Evolutionary conservation across 2,113 vertebrate species (phyloP).

Genomic region (Chascanopsetta lugubris): DNA sequence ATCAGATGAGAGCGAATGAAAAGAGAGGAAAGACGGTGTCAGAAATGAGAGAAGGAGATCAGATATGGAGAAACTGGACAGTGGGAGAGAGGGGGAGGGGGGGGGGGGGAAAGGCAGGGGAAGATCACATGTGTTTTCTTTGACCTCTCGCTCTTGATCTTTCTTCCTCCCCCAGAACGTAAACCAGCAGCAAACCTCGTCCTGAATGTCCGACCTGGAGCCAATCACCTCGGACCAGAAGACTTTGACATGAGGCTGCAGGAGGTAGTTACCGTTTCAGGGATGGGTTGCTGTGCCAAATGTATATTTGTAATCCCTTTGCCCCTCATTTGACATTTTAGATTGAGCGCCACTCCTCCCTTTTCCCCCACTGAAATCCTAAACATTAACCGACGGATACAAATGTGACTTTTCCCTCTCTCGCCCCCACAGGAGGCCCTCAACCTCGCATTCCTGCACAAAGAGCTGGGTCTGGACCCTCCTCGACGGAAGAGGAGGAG

Average conservation of each 20-base stretch:
- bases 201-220: slow-evolving; percentile 86
- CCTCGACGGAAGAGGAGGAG: slow-evolving; percentile 51
- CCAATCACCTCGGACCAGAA: slow-evolving; percentile 84
- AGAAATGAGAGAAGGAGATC: background rate
- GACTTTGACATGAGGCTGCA: slow-evolving; percentile 84
- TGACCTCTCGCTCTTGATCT: slow-evolving; percentile 1
- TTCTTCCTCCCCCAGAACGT: slow-evolving; percentile 61
- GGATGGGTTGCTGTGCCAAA: background rate
- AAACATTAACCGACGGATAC: background rate
- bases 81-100: background rate
- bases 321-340: no score
- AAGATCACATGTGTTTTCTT: slow-evolving; percentile 22
- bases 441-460: slow-evolving; percentile 89
- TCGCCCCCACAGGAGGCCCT: slow-evolving; percentile 84
- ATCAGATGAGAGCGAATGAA: slow-evolving; percentile 34
- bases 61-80: slow-evolving; percentile 8
- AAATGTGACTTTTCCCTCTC: background rate
- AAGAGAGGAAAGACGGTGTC: slow-evolving; percentile 17
- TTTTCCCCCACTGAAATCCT: background rate
- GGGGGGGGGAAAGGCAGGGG: slow-evolving; percentile 14
- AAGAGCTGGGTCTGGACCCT: slow-evolving; percentile 81
- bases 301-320: no score
- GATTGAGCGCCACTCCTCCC: background rate
- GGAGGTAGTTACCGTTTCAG: slow-evolving; percentile 81
- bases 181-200: slow-evolving; percentile 80